Evolutionary conservation across 2,797 vertebrate species (phyloP), one percentile per base, ranked within the genome.

Genomic region (Paratrypauchen microcephalus): DNA sequence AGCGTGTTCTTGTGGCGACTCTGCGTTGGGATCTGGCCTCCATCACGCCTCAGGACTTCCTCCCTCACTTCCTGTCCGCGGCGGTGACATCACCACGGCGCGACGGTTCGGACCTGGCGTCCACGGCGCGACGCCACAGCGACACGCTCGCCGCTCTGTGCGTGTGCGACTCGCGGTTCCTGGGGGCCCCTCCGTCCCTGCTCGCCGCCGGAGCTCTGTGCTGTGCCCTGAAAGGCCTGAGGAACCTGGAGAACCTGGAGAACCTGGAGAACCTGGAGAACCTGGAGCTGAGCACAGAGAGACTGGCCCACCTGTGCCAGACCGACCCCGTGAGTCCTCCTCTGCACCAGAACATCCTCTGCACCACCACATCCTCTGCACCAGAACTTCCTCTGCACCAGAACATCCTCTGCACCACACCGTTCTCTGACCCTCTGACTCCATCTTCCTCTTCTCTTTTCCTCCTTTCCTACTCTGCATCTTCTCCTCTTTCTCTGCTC

Each of bases 21-120:
- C 90, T 95, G 23, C 91, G 90, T 2, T 95, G 93, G 93, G 94
- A 95, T 73, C 88, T 92, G 0, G 93, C 93, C 6, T 88, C 90
- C 0, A 91, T 95, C 71, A 95, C 94, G 23, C 91, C 94, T 3
- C 94, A 95, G 80, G 94, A 95, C 88, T 94, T 95, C 76, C 83
- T 94, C 36, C 93, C 93, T 26, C 94, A 91, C 73, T 91, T 94
- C 13, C 68, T 94, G 0, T 84, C 88, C 28, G 83, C 70, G 2
- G 62, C 92, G 67, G 78, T 74, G 65, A 83, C 88, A 63, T 59
- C 79, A 30, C 68, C 70, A 15, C 83, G 66, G 0, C 70, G 71
- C 15, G 68, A 73, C 8, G 11, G 66, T 0, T 72, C 68, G 2
- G 83, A 78, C 30, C 85, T 84, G 62, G 36, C 87, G 8, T 66